These are phyloP conservation scores for Neodontobutis hainanensis DNA, from an alignment of 2,113 vertebrate species.

Conservation along the genomic window DNA sequence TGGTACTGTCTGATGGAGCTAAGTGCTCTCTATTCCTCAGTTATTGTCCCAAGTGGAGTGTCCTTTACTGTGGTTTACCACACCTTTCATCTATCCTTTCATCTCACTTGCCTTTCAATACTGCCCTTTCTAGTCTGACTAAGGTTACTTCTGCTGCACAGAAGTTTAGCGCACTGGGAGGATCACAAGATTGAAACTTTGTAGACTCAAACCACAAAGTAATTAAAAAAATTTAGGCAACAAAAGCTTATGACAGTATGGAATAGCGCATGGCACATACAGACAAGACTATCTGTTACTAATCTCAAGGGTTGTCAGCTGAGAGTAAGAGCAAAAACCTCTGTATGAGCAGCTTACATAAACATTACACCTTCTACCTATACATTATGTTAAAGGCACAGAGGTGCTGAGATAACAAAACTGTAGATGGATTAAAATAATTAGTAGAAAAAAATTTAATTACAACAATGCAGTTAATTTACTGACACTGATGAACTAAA, in stretches of 20 bases:
- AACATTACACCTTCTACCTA: too few species aligned
- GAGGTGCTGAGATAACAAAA: too few species aligned
- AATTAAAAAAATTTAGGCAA: background rate
- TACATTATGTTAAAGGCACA: too few species aligned
- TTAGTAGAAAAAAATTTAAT: too few species aligned
- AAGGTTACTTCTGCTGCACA: conserved; percentile 14
- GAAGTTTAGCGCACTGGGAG: background rate
- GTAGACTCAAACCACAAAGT: background rate
- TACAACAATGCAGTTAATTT: too few species aligned
- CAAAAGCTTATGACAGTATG: background rate
- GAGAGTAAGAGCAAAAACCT: too few species aligned
- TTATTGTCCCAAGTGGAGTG: conserved; percentile 50
- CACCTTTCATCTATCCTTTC: conserved; percentile 67
- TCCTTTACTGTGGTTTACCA: conserved; percentile 56
- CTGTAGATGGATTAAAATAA: too few species aligned
- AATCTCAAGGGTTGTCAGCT: too few species aligned
- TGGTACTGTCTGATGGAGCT: conserved; percentile 37
- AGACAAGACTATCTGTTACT: too few species aligned
- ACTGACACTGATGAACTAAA: too few species aligned
- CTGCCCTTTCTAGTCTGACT: conserved; percentile 22
- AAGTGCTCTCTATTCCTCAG: conserved; percentile 55
- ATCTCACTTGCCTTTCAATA: conserved; percentile 46
- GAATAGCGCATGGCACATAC: too few species aligned
- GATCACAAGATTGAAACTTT: conserved; percentile 13
- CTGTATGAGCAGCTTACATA: too few species aligned